Evolutionary conservation across 2,797 vertebrate species (phyloP).

Genomic region (Clarias pachynema): DNA sequence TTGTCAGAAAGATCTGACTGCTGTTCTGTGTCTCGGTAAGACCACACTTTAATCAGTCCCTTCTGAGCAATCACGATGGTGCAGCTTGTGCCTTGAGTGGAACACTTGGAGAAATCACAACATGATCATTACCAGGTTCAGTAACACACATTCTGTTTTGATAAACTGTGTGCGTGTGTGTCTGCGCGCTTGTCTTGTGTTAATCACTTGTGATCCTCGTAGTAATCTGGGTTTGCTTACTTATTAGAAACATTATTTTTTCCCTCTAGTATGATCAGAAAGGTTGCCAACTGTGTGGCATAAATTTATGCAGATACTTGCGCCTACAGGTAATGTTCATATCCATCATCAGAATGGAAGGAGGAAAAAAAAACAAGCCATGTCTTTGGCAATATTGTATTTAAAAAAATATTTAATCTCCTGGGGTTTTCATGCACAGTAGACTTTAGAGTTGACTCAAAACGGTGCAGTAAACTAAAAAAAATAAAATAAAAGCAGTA

Average conservation of each 20-base stretch:
- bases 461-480: not conserved
- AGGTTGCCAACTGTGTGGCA: too few relatives aligned
- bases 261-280: not conserved
- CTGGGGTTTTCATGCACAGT: not conserved
- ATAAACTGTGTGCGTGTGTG: constrained; percentile 1
- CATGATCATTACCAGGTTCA: not conserved
- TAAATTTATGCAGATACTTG: not conserved
- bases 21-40: constrained; percentile 1
- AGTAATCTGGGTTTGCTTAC: not conserved
- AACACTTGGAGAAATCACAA: not conserved
- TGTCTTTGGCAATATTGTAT: too few relatives aligned
- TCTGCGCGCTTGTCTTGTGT: not conserved
- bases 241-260: not conserved
- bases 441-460: not conserved
- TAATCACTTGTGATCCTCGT: not conserved
- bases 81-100: not conserved
- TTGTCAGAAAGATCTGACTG: constrained; percentile 5
- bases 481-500: not conserved
- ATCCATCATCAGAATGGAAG: not conserved
- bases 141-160: constrained; percentile 1
- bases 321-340: not conserved
- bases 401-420: too few relatives aligned
- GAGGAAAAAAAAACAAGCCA: not conserved
- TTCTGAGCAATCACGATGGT: not conserved
- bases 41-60: constrained; percentile 16